Base-by-base conservation (phyloP, 2,888 invertebrate genomes). In the Lepidonotus clava region DNA sequence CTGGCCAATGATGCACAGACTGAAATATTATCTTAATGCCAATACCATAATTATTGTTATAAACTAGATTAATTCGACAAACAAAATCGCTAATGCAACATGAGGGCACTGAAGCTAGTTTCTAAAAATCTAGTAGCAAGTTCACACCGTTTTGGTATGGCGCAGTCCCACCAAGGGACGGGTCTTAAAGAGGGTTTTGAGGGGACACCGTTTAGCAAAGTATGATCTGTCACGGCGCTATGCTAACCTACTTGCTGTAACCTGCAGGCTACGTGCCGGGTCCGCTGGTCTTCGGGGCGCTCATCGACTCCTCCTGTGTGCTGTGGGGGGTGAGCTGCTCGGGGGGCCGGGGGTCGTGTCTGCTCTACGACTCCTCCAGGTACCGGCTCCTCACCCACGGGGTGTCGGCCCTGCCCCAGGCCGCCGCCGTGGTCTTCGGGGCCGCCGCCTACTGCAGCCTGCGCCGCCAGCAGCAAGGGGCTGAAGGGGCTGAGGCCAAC, bases 251-350 rank as follows among this genome's bases (percentile, higher is more conserved):
- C 18, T 46, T 46, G 46, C 46, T 46, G 46, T 46, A 46, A 18
- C 46, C 46, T 46, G 46, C 38, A 80, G 86, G 86, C 0, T 86
- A 38, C 38, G 80, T 86, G 36, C 86, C 86, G 1, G 77, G 56
- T 0, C 86, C 86, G 24, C 28, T 86, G 21, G 0, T 86, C 41
- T 86, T 86, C 46, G 86, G 86, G 24, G 67, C 61, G 8, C 40
- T 86, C 40, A 71, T 83, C 6, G 86, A 86, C 41, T 8, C 53
- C 83, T 53, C 80, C 14, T 86, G 86, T 34, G 66, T 83, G 28
- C 21, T 86, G 83, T 86, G 86, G 86, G 32, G 56, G 61, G 40
- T 18, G 32, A 83, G 38, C 14, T 36, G 40, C 24, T 83, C 66
- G 83, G 46, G 32, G 24, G 83, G 46, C 1, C 2, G 2, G 4